phyloP scores from a whole-genome alignment of 2,113 vertebrate genomes.

The Neodontobutis hainanensis region DNA sequence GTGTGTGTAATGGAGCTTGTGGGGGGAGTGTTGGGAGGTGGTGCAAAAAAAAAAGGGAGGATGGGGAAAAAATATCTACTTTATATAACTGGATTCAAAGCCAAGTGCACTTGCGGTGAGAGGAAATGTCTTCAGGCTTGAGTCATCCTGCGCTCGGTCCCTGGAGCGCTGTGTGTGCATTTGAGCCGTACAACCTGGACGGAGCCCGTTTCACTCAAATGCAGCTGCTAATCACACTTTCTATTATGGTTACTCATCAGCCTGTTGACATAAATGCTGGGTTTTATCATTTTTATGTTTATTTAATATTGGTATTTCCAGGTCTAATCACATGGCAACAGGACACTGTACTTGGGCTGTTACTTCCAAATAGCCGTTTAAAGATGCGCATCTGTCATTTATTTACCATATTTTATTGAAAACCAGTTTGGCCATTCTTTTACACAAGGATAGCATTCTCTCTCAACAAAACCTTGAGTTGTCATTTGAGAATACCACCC shows the following conservation, averaged over 20 bases:
- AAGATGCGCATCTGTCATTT: too few species aligned
- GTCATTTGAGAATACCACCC: too few species aligned
- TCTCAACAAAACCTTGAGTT: too few species aligned
- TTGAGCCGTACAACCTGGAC: background rate
- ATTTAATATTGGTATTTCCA: too few species aligned
- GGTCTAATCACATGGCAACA: too few species aligned
- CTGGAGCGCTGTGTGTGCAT: background rate
- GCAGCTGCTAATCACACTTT: background rate
- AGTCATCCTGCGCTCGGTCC: slow-evolving; percentile 61
- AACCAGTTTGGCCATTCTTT: too few species aligned
- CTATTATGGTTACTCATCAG: background rate
- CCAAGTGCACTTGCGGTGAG: slow-evolving; percentile 72
- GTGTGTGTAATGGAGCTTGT: slow-evolving; percentile 43
- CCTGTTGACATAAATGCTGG: background rate
- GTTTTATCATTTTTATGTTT: background rate
- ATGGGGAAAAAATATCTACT: slow-evolving; percentile 38
- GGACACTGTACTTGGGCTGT: too few species aligned
- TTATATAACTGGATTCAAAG: slow-evolving; percentile 71
- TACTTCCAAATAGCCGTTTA: too few species aligned
- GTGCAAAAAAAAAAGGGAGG: slow-evolving; percentile 26
- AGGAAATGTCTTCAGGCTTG: slow-evolving; percentile 73
- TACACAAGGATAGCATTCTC: too few species aligned
- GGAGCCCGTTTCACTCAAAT: background rate
- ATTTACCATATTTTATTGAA: too few species aligned
- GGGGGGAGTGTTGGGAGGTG: slow-evolving; percentile 3